phyloP scores from a whole-genome alignment of 2,888 invertebrate genomes.

The Eristalis tenax region DNA sequence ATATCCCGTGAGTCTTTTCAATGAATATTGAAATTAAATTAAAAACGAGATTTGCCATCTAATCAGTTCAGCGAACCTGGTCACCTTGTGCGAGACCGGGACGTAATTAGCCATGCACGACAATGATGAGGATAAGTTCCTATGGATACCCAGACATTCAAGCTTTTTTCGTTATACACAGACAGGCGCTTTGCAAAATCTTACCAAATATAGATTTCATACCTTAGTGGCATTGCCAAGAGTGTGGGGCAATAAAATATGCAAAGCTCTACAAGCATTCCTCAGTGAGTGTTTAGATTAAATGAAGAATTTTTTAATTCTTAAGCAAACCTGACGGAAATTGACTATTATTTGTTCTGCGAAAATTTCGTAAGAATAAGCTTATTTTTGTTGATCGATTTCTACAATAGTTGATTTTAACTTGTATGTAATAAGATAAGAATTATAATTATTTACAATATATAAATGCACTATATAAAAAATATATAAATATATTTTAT shows the following conservation, averaged over 20 bases:
- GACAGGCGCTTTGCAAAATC: neutral
- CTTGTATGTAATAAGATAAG: no score
- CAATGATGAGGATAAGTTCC: neutral
- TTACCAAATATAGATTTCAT: neutral
- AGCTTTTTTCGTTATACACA: neutral
- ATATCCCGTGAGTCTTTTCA: slow-evolving; percentile 20
- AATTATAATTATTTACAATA: no score
- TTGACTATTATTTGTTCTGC: no score
- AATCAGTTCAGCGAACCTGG: neutral
- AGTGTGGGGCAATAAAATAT: neutral
- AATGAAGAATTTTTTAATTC: no score
- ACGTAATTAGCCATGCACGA: neutral
- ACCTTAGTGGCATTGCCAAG: neutral
- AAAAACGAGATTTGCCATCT: neutral
- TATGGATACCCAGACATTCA: neutral
- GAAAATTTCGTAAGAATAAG: no score
- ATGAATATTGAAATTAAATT: slow-evolving; percentile 44
- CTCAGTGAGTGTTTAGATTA: no score
- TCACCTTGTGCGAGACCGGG: neutral
- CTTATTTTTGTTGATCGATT: no score
- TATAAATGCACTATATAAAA: no score
- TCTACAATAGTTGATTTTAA: no score
- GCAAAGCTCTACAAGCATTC: neutral
- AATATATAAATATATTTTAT: no score
- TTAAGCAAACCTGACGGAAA: no score